phyloP scores from a whole-genome alignment of 2,113 vertebrate species.

The Elephas maximus region DNA sequence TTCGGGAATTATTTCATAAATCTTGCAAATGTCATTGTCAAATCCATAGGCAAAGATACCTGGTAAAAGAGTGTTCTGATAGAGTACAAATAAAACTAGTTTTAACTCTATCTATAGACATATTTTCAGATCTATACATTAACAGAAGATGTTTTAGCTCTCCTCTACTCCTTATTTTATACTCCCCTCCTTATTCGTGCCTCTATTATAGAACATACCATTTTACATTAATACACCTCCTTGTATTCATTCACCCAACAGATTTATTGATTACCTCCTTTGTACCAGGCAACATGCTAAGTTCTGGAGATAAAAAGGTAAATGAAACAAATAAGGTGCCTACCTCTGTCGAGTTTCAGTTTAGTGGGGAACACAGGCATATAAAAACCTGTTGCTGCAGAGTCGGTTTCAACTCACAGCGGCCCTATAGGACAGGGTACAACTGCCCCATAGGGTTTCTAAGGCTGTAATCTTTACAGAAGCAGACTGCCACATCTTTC shows the following conservation, averaged over 20 bases:
- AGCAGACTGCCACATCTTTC: too few relatives aligned
- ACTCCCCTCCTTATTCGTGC: not conserved
- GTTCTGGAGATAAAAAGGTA: not conserved
- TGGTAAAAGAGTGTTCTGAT: not conserved
- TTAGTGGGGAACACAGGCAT: not conserved
- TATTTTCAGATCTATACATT: conserved; percentile 51
- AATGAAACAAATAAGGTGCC: conserved; percentile 10
- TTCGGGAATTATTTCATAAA: conserved; percentile 75
- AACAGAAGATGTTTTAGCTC: conserved; percentile 5
- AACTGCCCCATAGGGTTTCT: too few relatives aligned
- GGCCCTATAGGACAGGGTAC: too few relatives aligned
- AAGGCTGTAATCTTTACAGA: too few relatives aligned
- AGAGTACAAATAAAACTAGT: conserved; percentile 47
- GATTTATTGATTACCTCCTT: not conserved
- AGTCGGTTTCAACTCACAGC: too few relatives aligned
- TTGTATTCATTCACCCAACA: conserved; percentile 33
- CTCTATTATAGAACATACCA: not conserved
- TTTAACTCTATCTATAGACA: conserved; percentile 5
- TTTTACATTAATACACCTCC: conserved; percentile 7
- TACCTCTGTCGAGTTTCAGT: not conserved
- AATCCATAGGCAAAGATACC: conserved; percentile 61
- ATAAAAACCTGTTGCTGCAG: too few relatives aligned
- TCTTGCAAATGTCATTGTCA: conserved; percentile 57
- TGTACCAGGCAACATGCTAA: conserved; percentile 22
- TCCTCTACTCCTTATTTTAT: not conserved